These are phyloP conservation scores for Sturnus vulgaris DNA, from an alignment of 2,113 vertebrate genomes.

Conservation along the genomic window DNA sequence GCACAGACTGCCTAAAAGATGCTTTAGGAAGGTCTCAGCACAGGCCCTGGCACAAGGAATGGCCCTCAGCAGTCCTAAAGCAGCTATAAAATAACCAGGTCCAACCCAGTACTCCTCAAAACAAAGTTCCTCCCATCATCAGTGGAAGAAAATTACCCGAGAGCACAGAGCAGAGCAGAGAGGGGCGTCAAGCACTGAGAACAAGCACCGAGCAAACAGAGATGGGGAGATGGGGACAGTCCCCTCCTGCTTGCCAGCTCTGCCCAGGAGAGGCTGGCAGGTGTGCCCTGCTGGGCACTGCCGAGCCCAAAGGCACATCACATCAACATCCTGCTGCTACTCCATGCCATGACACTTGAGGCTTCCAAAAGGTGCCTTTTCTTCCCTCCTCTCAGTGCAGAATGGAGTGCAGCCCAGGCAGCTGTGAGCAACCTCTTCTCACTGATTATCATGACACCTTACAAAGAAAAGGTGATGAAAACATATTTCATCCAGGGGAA, in stretches of 20 bases:
- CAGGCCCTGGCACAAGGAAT: not conserved
- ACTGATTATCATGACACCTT: not conserved
- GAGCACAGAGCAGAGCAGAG: not conserved
- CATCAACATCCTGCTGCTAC: not conserved
- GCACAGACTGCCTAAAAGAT: not conserved
- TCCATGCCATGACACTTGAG: not conserved
- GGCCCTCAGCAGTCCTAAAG: fast-evolving
- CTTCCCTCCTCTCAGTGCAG: not conserved
- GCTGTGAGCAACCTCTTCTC: fast-evolving
- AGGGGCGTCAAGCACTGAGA: not conserved
- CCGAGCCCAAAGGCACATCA: not conserved
- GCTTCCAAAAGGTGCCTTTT: not conserved
- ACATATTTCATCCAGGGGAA: not conserved
- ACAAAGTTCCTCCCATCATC: not conserved
- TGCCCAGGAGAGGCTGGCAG: not conserved
- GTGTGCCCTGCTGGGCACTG: not conserved
- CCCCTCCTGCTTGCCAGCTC: not conserved
- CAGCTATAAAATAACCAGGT: not conserved
- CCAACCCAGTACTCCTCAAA: not conserved
- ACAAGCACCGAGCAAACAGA: not conserved
- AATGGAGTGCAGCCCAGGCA: not conserved
- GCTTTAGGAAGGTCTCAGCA: not conserved
- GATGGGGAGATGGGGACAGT: not conserved
- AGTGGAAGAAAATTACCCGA: not conserved
- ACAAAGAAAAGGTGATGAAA: not conserved